Evolutionary conservation across 2,888 invertebrate species (phyloP).

Genomic region (Phlogophora meticulosa): DNA sequence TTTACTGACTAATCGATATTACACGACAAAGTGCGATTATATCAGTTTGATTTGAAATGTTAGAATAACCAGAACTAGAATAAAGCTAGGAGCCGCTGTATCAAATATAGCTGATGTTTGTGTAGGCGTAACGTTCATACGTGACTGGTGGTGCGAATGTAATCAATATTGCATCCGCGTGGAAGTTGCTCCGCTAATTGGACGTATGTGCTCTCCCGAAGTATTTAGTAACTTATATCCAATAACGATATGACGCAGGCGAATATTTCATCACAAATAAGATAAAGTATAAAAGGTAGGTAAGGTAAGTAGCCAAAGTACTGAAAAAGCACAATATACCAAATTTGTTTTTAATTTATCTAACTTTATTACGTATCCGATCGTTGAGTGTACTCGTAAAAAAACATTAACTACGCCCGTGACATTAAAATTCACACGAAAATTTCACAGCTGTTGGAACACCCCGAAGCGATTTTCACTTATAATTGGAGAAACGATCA

Average conservation of each 20-base stretch:
- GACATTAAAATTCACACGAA: conserved; percentile 53
- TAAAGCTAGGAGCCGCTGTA: conserved; percentile 26
- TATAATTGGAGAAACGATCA: conserved; percentile 25
- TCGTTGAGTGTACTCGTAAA: conserved; percentile 28
- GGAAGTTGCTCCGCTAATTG: conserved; percentile 50
- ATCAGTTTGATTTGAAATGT: not conserved
- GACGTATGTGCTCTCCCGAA: conserved; percentile 45
- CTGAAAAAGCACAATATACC: not conserved
- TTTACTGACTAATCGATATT: conserved; percentile 65
- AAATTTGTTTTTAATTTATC: conserved; percentile 23
- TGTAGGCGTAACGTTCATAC: conserved; percentile 51
- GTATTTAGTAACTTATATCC: conserved; percentile 46
- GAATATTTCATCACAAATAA: conserved; percentile 15
- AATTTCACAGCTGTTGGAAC: conserved; percentile 47
- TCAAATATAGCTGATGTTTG: conserved; percentile 30
- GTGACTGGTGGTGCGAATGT: conserved; percentile 54
- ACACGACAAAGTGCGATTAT: conserved; percentile 31
- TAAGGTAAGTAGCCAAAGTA: no score
- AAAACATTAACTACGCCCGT: conserved; percentile 29
- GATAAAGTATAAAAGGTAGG: no score
- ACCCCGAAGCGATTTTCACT: conserved; percentile 35
- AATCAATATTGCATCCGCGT: conserved; percentile 65
- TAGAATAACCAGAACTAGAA: conserved; percentile 11
- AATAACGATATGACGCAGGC: conserved; percentile 19
- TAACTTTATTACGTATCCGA: conserved; percentile 23